Evolutionary conservation across 2,888 invertebrate genomes (phyloP).

Genomic region (Drosophila nr. perissopoda): DNA sequence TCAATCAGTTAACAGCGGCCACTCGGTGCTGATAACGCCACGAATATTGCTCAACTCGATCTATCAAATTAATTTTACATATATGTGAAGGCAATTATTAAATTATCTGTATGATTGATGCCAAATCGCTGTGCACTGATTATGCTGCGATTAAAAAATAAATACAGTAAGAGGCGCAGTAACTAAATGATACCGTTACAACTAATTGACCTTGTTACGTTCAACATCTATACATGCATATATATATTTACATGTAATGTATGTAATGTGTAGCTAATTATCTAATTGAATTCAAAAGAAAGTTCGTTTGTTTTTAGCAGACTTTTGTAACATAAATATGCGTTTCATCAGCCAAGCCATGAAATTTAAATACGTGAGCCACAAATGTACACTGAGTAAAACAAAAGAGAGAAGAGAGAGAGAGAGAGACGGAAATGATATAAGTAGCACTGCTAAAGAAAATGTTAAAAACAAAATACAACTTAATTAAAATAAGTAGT

Average conservation of each 20-base stretch:
- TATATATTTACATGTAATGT: neutral
- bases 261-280: conserved; percentile 1
- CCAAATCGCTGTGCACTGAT: conserved; percentile 39
- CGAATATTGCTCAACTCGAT: conserved; percentile 10
- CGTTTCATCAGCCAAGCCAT: conserved; percentile 54
- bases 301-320: conserved; percentile 13
- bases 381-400: neutral
- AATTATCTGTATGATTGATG: conserved; percentile 20
- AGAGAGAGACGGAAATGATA: neutral
- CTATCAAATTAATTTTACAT: conserved; percentile 34
- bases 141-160: conserved; percentile 48
- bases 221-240: neutral
- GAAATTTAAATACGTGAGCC: conserved; percentile 2
- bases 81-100: conserved; percentile 3
- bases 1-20: conserved; percentile 56
- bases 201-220: conserved; percentile 40
- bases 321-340: conserved; percentile 26
- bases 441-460: neutral
- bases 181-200: conserved; percentile 41
- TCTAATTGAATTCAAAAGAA: conserved; percentile 22
- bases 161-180: conserved; percentile 39
- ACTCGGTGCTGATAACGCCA: conserved; percentile 60
- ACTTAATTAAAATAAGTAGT: neutral
- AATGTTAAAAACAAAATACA: neutral
- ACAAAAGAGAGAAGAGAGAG: neutral